These are phyloP conservation scores for Dipodomys merriami DNA, from an alignment of 2,113 vertebrate species.

Conservation along the genomic window DNA sequence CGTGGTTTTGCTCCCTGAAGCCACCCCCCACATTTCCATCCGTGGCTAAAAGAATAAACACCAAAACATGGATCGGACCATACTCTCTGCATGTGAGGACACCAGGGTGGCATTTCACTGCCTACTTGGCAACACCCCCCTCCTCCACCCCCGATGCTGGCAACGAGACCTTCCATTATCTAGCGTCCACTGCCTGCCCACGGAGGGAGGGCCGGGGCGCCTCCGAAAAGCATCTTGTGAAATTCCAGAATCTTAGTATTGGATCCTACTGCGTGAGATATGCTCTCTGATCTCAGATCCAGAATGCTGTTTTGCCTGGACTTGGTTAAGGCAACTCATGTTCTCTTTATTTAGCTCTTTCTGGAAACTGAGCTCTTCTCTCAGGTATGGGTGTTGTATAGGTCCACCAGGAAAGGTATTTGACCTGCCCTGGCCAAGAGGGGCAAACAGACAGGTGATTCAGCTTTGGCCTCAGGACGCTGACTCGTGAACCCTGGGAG, in stretches of 20 bases:
- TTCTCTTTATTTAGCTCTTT: background rate
- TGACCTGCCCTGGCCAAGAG: background rate
- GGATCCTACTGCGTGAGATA: background rate
- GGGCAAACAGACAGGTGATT: background rate
- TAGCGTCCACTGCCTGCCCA: background rate
- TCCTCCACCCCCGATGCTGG: background rate
- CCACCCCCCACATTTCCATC: conserved; percentile 12
- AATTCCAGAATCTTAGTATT: background rate
- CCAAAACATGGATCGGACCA: background rate
- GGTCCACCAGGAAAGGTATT: background rate
- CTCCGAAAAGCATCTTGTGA: background rate
- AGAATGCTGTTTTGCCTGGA: background rate
- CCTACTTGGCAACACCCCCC: background rate
- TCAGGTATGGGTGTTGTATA: background rate
- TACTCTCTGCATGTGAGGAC: background rate
- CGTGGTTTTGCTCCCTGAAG: conserved; percentile 22
- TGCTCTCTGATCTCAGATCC: background rate
- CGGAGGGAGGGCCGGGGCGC: no score
- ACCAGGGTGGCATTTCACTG: background rate
- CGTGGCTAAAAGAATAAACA: conserved; percentile 32
- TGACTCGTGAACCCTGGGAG: no score
- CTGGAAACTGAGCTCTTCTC: background rate
- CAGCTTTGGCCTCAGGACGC: background rate
- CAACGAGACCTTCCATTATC: background rate
- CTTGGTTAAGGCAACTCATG: background rate